Percentiles rank a stretch among this genome's conserved stretches.
These are phyloP conservation scores for Coleophora flavipennella DNA, from an alignment of 2,888 invertebrate species.

Conservation along the genomic window DNA sequence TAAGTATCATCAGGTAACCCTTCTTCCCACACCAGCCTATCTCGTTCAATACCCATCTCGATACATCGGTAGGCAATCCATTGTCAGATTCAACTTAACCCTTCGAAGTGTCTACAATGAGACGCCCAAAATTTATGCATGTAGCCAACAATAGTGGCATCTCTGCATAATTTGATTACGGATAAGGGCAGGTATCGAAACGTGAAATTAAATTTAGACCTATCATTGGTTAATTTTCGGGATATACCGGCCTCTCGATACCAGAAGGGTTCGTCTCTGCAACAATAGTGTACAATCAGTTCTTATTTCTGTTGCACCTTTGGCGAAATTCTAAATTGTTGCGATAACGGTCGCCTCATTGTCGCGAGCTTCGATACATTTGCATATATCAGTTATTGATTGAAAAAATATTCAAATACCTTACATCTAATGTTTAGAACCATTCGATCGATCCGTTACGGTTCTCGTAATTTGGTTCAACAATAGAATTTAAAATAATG, in stretches of 20 bases:
- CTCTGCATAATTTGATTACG: conserved; percentile 71
- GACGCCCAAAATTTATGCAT: conserved; percentile 66
- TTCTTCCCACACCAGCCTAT: conserved; percentile 61
- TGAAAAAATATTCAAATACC: conserved; percentile 67
- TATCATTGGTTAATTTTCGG: conserved; percentile 71
- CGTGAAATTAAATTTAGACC: conserved; percentile 71
- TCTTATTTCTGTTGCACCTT: conserved; percentile 67
- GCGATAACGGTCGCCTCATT: conserved; percentile 65
- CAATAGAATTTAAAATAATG: conserved; percentile 27
- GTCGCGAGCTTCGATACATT: conserved; percentile 48
- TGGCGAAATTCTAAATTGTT: conserved; percentile 66
- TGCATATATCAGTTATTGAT: conserved; percentile 72
- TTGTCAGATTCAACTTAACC: conserved; percentile 53
- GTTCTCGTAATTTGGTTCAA: conserved; percentile 44
- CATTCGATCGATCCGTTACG: conserved; percentile 63
- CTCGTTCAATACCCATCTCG: conserved; percentile 54
- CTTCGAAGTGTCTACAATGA: conserved; percentile 57
- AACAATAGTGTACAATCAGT: conserved; percentile 64
- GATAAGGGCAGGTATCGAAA: conserved; percentile 66
- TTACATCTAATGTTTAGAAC: conserved; percentile 38
- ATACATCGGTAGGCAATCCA: conserved; percentile 36
- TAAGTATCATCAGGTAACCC: conserved; percentile 64
- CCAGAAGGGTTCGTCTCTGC: conserved; percentile 49
- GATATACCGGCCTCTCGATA: conserved; percentile 55
- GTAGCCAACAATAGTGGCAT: conserved; percentile 58